Evolutionary conservation across 2,113 vertebrate genomes (phyloP).

Genomic region (Carollia perspicillata): DNA sequence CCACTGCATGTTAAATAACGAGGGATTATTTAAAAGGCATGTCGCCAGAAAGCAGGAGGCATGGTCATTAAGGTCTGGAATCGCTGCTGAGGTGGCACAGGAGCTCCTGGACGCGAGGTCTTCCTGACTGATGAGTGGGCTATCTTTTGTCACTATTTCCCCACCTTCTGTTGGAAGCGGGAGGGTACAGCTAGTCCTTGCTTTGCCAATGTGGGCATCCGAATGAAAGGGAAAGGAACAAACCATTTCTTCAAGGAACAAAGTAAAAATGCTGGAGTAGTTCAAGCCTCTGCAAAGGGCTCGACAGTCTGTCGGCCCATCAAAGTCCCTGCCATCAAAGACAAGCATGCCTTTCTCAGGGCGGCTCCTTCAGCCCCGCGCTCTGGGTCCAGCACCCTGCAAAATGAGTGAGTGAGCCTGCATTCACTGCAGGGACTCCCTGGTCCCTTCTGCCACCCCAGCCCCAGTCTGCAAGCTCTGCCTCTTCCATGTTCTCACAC

Average conservation of each 20-base stretch:
- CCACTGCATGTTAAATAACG: conserved; percentile 52
- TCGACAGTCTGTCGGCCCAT: background rate
- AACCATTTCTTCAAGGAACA: background rate
- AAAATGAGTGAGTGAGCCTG: background rate
- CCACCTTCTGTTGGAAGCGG: background rate
- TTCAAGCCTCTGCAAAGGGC: background rate
- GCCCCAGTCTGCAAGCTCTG: background rate
- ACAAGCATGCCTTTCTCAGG: background rate
- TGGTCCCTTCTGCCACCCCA: background rate
- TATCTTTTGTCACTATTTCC: background rate
- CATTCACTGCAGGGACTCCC: background rate
- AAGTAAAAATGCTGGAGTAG: background rate
- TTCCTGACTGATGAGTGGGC: background rate
- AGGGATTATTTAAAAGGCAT: conserved; percentile 51
- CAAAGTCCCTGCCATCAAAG: background rate
- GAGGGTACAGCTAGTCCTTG: background rate
- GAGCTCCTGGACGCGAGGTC: background rate
- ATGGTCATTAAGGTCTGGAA: background rate
- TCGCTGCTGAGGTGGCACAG: background rate
- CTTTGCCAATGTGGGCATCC: background rate
- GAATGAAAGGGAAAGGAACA: background rate
- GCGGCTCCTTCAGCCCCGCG: background rate
- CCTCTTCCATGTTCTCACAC: background rate
- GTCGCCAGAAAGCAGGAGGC: background rate
- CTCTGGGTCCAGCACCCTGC: too few relatives aligned